phyloP scores from a whole-genome alignment of 2,888 invertebrate species.

The Hemithea aestivaria region DNA sequence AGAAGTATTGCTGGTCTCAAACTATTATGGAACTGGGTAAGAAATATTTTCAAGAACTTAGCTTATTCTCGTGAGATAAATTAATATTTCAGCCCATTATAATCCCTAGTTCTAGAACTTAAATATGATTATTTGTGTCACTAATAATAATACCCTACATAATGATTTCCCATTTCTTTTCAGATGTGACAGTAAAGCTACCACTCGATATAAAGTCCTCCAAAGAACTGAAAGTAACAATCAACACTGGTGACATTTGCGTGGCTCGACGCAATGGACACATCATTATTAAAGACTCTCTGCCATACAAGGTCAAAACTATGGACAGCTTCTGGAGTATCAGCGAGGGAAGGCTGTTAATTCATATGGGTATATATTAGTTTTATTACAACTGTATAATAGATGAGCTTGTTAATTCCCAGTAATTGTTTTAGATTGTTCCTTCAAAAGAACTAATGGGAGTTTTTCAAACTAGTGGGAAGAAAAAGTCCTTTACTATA shows the following conservation, averaged over 20 bases:
- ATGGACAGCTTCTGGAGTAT: constrained; percentile 89
- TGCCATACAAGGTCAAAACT: constrained; percentile 83
- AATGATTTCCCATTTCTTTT: constrained; percentile 16
- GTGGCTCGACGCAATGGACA: constrained; percentile 52
- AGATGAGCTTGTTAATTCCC: too few species aligned
- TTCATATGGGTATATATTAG: constrained; percentile 70
- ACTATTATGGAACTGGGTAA: constrained; percentile 85
- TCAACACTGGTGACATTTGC: constrained; percentile 65
- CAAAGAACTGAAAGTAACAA: constrained; percentile 83
- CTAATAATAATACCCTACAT: too few species aligned
- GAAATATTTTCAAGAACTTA: constrained; percentile 12
- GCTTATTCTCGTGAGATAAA: too few species aligned
- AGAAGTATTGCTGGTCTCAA: constrained; percentile 92
- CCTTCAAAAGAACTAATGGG: too few species aligned
- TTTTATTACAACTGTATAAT: too few species aligned
- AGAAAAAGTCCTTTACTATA: too few species aligned
- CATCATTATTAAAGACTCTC: constrained; percentile 80
- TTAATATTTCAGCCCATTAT: too few species aligned
- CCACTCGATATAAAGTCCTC: constrained; percentile 80
- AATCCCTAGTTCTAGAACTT: too few species aligned
- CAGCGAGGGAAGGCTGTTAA: constrained; percentile 79
- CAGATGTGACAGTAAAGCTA: constrained; percentile 81
- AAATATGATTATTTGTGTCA: too few species aligned
- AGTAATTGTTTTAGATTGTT: too few species aligned
- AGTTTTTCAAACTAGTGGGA: too few species aligned